Conservation (phyloP, 2,888 invertebrate species). For the Pristionchus fissidentatus region DNA sequence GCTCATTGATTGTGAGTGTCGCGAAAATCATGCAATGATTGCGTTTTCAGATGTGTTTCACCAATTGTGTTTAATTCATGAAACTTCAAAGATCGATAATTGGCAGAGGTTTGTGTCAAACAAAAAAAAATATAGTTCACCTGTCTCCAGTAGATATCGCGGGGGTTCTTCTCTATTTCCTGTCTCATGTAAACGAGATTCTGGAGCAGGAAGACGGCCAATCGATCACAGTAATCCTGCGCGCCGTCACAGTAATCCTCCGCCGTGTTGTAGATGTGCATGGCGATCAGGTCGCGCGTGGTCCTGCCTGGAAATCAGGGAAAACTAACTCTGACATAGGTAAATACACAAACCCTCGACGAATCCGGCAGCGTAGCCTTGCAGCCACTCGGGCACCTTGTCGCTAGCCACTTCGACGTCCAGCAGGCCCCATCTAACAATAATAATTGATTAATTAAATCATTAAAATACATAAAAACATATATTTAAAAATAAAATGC, state of each 20-base stretch:
- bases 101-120: not conserved
- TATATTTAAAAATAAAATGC: too few species aligned
- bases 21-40: not conserved
- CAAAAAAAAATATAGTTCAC: conserved; percentile 48
- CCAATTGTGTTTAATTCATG: not conserved
- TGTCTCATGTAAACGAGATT: conserved; percentile 70
- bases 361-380: conserved; percentile 73
- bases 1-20: too few species aligned
- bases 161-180: conserved; percentile 64
- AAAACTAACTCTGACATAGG: not conserved
- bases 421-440: conserved; percentile 65
- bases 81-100: not conserved
- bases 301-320: conserved; percentile 55
- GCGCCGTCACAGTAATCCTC: conserved; percentile 71
- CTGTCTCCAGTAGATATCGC: conserved; percentile 73
- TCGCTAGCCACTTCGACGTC: conserved; percentile 68
- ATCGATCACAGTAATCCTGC: conserved; percentile 69
- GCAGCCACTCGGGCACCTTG: conserved; percentile 61
- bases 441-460: not conserved
- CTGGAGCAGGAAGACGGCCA: conserved; percentile 65
- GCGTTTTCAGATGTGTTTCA: not conserved
- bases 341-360: conserved; percentile 64
- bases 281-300: conserved; percentile 64
- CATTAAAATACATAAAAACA: too few species aligned
- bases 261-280: conserved; percentile 70